Evolutionary conservation across 2,113 vertebrate species (phyloP), one percentile per base, ranked within the genome.

Genomic region (Miniopterus natalensis): DNA sequence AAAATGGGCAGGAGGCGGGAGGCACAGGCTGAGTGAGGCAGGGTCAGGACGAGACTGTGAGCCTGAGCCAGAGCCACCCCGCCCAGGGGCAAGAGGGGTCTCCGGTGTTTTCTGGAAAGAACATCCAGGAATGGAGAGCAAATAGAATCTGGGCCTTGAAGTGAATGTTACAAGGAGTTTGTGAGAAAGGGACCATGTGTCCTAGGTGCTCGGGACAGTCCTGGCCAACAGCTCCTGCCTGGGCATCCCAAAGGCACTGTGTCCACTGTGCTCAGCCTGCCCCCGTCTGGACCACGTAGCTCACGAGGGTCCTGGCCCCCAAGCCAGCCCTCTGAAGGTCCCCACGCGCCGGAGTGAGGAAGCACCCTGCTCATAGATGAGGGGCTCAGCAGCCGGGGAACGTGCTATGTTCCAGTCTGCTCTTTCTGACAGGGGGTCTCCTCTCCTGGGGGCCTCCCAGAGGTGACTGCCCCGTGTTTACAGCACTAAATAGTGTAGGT

Each of bases 331-430:
- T 78, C 63, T 1, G 4, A 7, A 2, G 0, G 3, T 45, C 40
- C 31, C 78, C 11, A 2, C 1, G 31, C 29, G 47, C 21, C 1
- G 15, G 59, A 23, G 5, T 4, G 0, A 21, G 68, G 4, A 5
- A 8, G 29, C 23, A 23, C 1, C 75, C 17, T 0, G 7, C 20
- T 3, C 1, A 21, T 2, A 51, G 77, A 1, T 0, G 0, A 14
- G 81, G 20, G 5, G 11, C 70, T 2, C 1, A 0, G 13, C 9
- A 0, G 2, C 25, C 59, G 0, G 18, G 17, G 53, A 8, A 2
- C 77, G 1, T 7, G 51, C 59, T 71, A 31, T 25, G 65, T 14
- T 13, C 84, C 20, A 57, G 11, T 15, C 42, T 36, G 71, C 55
- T 70, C 55, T 57, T 51, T 5, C 51, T 3, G 47, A 51, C 10